Percentiles rank a stretch among this genome's conserved stretches.
phyloP scores from a whole-genome alignment of 2,888 invertebrate species.

The Aquatica leii region DNA sequence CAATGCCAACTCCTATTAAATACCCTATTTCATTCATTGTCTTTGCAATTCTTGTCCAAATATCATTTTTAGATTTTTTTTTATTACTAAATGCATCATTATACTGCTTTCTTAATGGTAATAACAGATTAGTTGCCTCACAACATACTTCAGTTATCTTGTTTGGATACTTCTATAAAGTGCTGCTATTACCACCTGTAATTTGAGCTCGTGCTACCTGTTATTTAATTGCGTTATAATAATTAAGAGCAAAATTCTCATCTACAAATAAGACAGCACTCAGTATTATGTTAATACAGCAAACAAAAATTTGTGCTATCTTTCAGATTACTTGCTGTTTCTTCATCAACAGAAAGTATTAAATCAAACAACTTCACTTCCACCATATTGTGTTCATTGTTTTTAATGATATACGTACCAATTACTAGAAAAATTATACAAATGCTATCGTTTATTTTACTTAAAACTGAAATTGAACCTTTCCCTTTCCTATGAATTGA shows the following conservation, averaged over 20 bases:
- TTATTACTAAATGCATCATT: slow-evolving; percentile 24
- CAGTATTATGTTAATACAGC: neutral
- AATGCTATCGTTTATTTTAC: neutral
- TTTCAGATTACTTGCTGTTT: slow-evolving; percentile 1
- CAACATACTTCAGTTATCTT: no score
- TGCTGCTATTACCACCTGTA: neutral
- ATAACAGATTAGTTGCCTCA: neutral
- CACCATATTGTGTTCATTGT: no score
- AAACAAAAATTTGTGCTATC: neutral
- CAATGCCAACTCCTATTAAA: slow-evolving; percentile 24
- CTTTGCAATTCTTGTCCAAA: slow-evolving; percentile 22
- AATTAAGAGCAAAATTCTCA: neutral
- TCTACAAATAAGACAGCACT: slow-evolving; percentile 10
- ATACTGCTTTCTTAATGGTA: slow-evolving; percentile 1
- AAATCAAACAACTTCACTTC: slow-evolving; percentile 10
- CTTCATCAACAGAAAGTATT: slow-evolving; percentile 3
- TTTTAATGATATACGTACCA: neutral
- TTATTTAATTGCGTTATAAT: slow-evolving; percentile 3
- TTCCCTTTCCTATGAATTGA: neutral
- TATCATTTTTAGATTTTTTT: slow-evolving; percentile 21
- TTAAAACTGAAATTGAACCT: neutral
- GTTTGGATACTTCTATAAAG: neutral
- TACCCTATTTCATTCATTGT: slow-evolving; percentile 22
- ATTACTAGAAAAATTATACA: neutral
- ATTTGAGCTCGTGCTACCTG: neutral